phyloP scores from a whole-genome alignment of 2,888 invertebrate species.

The Campopleginae sp. region DNA sequence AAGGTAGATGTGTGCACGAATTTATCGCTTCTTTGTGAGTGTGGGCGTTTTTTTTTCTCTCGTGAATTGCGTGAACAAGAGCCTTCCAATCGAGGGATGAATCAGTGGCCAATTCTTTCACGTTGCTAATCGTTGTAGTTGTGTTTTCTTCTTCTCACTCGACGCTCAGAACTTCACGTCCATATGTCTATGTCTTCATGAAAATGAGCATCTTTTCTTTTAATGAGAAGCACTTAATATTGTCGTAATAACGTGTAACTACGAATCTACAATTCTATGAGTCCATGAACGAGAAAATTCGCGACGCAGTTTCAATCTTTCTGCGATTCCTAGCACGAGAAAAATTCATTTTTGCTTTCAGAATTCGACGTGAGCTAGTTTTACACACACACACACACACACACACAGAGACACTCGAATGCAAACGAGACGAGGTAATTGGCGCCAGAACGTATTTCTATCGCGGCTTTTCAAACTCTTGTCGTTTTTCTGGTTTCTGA shows the following conservation, averaged over 20 bases:
- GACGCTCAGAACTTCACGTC: neutral
- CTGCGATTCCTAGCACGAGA: neutral
- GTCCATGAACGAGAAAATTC: neutral
- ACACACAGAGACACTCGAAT: neutral
- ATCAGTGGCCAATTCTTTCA: conserved; percentile 19
- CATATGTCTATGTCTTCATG: neutral
- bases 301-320: neutral
- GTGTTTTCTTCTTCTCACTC: conserved; percentile 1
- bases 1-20: neutral
- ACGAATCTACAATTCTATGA: neutral
- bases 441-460: too few species aligned
- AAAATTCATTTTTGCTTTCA: neutral
- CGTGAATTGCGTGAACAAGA: neutral
- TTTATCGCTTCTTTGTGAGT: neutral
- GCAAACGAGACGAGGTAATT: neutral
- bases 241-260: neutral
- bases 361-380: neutral
- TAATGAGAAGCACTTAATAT: conserved; percentile 4
- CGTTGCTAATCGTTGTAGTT: conserved; percentile 15
- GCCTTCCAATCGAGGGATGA: conserved; percentile 14
- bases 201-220: neutral
- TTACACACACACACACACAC: neutral
- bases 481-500: too few species aligned
- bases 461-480: too few species aligned
- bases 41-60: conserved; percentile 12